phyloP scores from a whole-genome alignment of 64 coral and sea anemone species.

The Stylophora pistillata region DNA sequence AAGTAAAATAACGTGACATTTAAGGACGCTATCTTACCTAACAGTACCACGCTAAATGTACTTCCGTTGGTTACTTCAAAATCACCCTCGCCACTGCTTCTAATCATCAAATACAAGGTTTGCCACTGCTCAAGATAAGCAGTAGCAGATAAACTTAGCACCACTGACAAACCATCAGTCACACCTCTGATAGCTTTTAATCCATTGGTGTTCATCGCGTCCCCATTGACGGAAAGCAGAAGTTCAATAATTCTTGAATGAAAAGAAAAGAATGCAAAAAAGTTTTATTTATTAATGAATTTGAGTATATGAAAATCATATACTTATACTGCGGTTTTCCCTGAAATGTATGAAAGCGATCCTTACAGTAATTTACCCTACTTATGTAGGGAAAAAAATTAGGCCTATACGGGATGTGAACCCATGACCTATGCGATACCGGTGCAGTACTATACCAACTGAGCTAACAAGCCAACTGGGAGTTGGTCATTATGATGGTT shows the following conservation, averaged over 20 bases:
- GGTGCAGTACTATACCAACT: no score
- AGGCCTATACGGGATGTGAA: no score
- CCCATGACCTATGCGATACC: no score
- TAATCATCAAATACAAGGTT: constrained; percentile 27
- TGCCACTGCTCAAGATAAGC: constrained; percentile 19
- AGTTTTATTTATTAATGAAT: not conserved
- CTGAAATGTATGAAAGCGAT: no score
- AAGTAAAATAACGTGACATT: not conserved
- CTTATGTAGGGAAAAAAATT: no score
- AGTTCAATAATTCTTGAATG: constrained; percentile 21
- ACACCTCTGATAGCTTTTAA: not conserved
- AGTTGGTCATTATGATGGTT: no score
- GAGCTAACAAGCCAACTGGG: no score
- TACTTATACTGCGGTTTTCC: no score
- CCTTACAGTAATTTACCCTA: no score
- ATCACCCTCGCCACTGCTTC: constrained; percentile 19
- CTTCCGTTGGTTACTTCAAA: constrained; percentile 23
- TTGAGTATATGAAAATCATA: no score
- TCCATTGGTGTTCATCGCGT: not conserved
- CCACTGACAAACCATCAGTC: not conserved
- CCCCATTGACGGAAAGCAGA: constrained; percentile 18
- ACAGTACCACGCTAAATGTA: not conserved
- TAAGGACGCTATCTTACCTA: not conserved
- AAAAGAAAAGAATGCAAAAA: not conserved
- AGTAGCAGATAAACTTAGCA: constrained; percentile 16